A percentile compares a stretch with the other conserved stretches of the same genome.
Conservation (phyloP, 64 coral and sea anemone genomes). For the Montipora foliosa region DNA sequence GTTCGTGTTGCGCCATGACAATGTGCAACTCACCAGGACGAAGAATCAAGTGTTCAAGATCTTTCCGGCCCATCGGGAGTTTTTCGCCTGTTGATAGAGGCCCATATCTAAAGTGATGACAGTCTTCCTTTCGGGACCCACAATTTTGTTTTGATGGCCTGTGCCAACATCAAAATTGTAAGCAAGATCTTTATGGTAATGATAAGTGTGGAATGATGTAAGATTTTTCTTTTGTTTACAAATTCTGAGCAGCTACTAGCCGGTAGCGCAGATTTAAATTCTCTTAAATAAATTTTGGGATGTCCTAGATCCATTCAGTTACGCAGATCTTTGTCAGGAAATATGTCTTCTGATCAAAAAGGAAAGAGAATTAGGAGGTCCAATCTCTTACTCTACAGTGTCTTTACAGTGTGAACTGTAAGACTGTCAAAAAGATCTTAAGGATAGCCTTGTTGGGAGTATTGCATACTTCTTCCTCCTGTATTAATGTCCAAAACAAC, state of each 20-base stretch:
- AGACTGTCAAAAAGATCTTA: background rate
- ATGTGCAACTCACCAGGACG: conserved; percentile 46
- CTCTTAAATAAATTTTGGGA: conserved; percentile 49
- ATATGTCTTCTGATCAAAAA: too few relatives aligned
- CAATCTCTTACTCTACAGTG: background rate
- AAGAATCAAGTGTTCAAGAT: conserved; percentile 21
- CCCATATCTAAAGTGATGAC: background rate
- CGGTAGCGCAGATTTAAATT: conserved; percentile 14
- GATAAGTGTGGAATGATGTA: background rate
- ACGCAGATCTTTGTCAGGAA: too few relatives aligned
- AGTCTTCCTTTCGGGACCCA: too few relatives aligned
- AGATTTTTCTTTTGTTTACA: background rate
- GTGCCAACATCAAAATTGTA: background rate
- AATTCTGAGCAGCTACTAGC: conserved; percentile 47
- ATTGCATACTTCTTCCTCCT: background rate
- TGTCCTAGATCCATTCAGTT: background rate
- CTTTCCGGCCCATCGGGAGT: background rate
- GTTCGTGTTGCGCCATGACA: conserved; percentile 51
- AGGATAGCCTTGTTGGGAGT: background rate
- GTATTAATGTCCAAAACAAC: background rate
- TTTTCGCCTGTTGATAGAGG: conserved; percentile 40
- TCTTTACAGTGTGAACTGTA: background rate
- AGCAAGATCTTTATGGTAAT: background rate
- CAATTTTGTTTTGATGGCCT: conserved; percentile 25
- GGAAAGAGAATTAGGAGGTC: background rate